Evolutionary conservation across 2,113 vertebrate genomes (phyloP).

Genomic region (Phalacrocorax pelagicus): DNA sequence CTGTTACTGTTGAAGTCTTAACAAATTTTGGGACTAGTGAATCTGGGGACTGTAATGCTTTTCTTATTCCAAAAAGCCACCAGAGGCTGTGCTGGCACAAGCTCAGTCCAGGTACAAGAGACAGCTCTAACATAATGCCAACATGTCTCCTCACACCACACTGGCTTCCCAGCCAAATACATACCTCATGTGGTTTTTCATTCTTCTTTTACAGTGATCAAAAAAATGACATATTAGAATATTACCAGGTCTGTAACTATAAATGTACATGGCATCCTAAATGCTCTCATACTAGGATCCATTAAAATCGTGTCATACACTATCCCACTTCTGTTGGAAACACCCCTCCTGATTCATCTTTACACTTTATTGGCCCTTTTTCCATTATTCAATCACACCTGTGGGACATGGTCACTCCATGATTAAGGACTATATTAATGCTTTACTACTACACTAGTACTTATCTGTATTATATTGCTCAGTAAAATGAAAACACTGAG

Average conservation of each 20-base stretch:
- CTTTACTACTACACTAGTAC: slow-evolving; percentile 28
- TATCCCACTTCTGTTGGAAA: neutral
- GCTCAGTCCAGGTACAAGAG: neutral
- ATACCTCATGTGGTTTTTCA: neutral
- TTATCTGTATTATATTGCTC: slow-evolving; percentile 35
- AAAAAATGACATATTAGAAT: neutral
- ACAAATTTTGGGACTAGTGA: neutral
- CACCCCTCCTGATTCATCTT: neutral
- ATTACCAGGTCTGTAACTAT: neutral
- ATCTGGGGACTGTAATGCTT: neutral
- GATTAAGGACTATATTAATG: slow-evolving; percentile 48
- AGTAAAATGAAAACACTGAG: slow-evolving; percentile 57
- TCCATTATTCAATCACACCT: neutral
- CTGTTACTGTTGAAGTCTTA: neutral
- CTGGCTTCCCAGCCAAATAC: neutral
- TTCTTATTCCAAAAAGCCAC: neutral
- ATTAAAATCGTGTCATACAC: neutral
- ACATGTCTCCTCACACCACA: accelerated
- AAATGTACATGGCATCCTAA: neutral
- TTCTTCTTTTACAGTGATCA: neutral
- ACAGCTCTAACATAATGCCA: neutral
- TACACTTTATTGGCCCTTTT: neutral
- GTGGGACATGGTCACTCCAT: neutral
- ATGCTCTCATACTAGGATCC: neutral
- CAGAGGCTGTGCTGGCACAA: neutral